Conservation (phyloP, 1,140 invertebrate genomes). For the Platyscapa corneri region DNA sequence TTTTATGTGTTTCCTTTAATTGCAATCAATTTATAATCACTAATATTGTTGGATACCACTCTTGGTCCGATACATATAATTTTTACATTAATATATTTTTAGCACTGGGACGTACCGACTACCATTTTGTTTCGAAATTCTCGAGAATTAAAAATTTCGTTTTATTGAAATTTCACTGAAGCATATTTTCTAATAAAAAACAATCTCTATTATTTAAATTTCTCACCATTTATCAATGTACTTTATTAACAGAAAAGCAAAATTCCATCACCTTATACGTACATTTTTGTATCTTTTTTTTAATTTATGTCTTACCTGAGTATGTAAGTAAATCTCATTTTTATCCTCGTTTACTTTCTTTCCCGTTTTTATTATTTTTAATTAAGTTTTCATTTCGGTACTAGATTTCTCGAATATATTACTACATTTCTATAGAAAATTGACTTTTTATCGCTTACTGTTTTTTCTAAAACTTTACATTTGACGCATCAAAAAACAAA, state of each 20-base stretch:
- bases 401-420: conserved; percentile 61
- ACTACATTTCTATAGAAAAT: conserved; percentile 67
- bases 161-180: conserved; percentile 17
- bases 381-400: conserved; percentile 16
- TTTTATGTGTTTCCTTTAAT: conserved; percentile 13
- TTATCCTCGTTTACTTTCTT: neutral
- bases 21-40: conserved; percentile 55
- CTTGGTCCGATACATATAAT: conserved; percentile 59
- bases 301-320: conserved; percentile 25
- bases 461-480: conserved; percentile 44
- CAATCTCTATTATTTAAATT: neutral
- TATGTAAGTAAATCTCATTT: neutral
- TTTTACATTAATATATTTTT: conserved; percentile 58
- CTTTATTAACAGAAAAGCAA: conserved; percentile 29
- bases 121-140: conserved; percentile 66
- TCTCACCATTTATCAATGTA: neutral
- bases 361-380: conserved; percentile 4
- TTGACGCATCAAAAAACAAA: conserved; percentile 64
- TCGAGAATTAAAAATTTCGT: conserved; percentile 42
- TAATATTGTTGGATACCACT: conserved; percentile 56
- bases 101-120: conserved; percentile 59
- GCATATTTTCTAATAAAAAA: neutral
- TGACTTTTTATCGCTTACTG: conserved; percentile 60
- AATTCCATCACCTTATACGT: neutral
- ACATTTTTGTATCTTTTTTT: conserved; percentile 23